Conservation (phyloP, 2,888 invertebrate genomes). For the Drosophila paucipuncta region DNA sequence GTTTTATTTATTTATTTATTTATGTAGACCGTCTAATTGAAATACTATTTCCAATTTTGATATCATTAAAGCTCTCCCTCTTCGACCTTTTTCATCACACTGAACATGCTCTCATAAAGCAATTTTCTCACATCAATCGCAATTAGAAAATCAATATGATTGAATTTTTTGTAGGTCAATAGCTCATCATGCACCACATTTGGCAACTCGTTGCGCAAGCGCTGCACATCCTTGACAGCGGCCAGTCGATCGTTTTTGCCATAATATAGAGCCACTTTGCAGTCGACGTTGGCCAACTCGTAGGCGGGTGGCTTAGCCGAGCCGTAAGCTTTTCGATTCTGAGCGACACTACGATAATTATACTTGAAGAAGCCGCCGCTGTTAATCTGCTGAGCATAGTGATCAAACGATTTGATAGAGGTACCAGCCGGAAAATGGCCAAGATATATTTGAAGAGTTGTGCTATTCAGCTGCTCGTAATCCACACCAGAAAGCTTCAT, state of each 20-base stretch:
- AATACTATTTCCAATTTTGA: background rate
- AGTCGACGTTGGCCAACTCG: constrained; percentile 84
- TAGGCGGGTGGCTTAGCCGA: constrained; percentile 84
- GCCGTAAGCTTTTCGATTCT: constrained; percentile 45
- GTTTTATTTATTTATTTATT: background rate
- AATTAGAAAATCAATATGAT: constrained; percentile 53
- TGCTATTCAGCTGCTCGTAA: constrained; percentile 83
- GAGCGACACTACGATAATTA: constrained; percentile 85
- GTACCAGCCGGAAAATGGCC: constrained; percentile 88
- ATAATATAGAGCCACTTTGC: constrained; percentile 83
- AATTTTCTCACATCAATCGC: constrained; percentile 49
- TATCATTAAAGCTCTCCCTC: constrained; percentile 42
- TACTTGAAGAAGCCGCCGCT: constrained; percentile 85
- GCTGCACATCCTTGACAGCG: constrained; percentile 75
- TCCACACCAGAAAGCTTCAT: constrained; percentile 86
- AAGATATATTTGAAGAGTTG: constrained; percentile 87
- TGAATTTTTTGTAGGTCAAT: constrained; percentile 44
- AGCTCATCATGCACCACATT: constrained; percentile 68
- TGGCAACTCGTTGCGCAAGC: constrained; percentile 57
- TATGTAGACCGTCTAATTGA: background rate
- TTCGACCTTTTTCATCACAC: constrained; percentile 55
- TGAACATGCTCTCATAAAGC: constrained; percentile 48
- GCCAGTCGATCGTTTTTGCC: constrained; percentile 85
- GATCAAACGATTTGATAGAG: constrained; percentile 86
- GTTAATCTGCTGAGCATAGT: constrained; percentile 86